Conservation (phyloP, 2,797 vertebrate genomes). For the Notoglanidium macrostoma region DNA sequence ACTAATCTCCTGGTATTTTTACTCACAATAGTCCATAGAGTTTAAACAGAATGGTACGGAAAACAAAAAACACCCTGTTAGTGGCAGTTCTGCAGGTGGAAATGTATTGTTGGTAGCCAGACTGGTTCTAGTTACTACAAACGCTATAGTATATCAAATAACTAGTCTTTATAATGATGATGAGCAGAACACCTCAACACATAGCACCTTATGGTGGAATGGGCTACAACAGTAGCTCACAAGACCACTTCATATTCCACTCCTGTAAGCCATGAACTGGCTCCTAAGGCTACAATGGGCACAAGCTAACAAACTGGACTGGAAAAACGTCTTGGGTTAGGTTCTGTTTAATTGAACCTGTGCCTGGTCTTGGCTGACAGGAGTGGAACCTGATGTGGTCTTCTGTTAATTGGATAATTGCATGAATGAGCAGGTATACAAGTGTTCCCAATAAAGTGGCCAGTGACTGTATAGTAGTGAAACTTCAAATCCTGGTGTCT, state of each 20-base stretch:
- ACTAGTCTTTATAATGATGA: background rate
- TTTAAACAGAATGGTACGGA: background rate
- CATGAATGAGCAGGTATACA: background rate
- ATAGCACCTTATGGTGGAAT: background rate
- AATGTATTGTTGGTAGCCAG: background rate
- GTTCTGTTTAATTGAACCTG: background rate
- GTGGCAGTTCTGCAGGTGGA: background rate
- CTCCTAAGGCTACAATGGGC: background rate
- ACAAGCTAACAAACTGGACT: background rate
- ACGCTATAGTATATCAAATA: background rate
- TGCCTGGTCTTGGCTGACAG: background rate
- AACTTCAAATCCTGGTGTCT: background rate
- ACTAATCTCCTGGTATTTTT: background rate
- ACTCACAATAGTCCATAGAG: background rate
- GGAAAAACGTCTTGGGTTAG: background rate
- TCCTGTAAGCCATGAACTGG: background rate
- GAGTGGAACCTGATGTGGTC: background rate
- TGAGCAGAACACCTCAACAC: background rate
- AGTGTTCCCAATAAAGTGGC: background rate
- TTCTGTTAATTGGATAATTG: background rate
- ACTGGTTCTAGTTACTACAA: background rate
- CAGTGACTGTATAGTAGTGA: background rate
- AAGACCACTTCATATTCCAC: background rate
- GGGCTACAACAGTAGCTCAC: background rate
- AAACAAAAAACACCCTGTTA: background rate